These are phyloP conservation scores for Drosophila takahashii DNA, from an alignment of 1,140 invertebrate genomes.

Conservation along the genomic window DNA sequence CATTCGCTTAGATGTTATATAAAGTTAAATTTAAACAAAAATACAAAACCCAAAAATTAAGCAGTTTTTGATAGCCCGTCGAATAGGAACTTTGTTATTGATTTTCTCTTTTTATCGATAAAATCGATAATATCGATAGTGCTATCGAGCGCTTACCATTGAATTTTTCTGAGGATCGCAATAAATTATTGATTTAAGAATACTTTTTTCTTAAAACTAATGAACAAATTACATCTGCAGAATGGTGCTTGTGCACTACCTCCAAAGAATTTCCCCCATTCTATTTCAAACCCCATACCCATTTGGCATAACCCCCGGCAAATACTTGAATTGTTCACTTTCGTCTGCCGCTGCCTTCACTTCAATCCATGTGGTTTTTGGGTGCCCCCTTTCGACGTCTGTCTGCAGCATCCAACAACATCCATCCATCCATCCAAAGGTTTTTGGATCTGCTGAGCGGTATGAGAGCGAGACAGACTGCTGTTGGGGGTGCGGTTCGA, in stretches of 20 bases:
- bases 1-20: no score
- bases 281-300: neutral
- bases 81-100: no score
- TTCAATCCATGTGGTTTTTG: slow-evolving; percentile 34
- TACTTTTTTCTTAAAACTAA: no score
- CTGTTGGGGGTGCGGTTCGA: neutral
- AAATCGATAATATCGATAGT: no score
- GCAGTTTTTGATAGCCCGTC: no score
- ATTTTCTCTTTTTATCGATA: no score
- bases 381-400: slow-evolving; percentile 25
- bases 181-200: no score
- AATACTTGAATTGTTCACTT: slow-evolving; percentile 59
- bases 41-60: no score
- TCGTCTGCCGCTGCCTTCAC: slow-evolving; percentile 29
- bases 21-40: no score
- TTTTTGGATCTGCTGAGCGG: slow-evolving; percentile 14
- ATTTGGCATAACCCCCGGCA: neutral
- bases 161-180: no score
- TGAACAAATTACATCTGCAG: neutral
- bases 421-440: slow-evolving; percentile 32
- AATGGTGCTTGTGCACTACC: neutral
- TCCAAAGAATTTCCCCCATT: neutral
- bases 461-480: neutral
- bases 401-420: slow-evolving; percentile 49
- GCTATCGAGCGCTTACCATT: no score